Evolutionary conservation across 1,140 invertebrate species (phyloP), one percentile per base, ranked within the genome.

Genomic region (Drosophila malerkotliana): DNA sequence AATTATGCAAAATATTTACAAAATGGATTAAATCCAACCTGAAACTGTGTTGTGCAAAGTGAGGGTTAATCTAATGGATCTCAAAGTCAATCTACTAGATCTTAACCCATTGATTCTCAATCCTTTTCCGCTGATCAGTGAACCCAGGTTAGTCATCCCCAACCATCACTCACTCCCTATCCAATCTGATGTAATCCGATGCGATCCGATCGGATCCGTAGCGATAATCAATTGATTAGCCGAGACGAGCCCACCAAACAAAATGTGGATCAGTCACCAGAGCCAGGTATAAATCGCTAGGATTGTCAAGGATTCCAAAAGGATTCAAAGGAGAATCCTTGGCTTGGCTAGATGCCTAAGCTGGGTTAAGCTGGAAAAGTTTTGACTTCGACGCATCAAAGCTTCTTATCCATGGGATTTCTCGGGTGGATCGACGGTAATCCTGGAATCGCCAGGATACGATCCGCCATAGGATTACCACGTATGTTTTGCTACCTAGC

Each of bases 211-310:
- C n/a, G 15, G 21, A 58, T 48, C 67, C 67, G 24, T 56, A 14
- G 67, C 45, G 28, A 30, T 75, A 75, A 75, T 75, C 72, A 75
- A 75, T 75, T 75, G 72, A 75, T 75, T 74, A 75, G 26, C 37
- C 34, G 55, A 45, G 52, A 51, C 71, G 61, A 52, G 68, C 69
- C 57, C 68, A 68, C 76, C 75, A 73, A 79, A 79, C 76, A 79
- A 47, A 24, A 39, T n/a, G 37, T 14, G 12, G 51, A 57, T 57
- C 56, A 53, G 14, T 12, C 41, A 18, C n/a, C 5, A 14, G 18
- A 12, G 6, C 8, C 77, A 82, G 79, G 72, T 74, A 78, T 44
- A 1, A 10, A 2, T 12, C 9, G 15, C 18, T 12, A 30, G 15
- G 18, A n/a, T 32, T 15, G n/a, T 3, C 41, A 44, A n/a, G 34